Evolutionary conservation across 2,888 invertebrate genomes (phyloP), one percentile per base, ranked within the genome.

Genomic region (Eulithis testata): DNA sequence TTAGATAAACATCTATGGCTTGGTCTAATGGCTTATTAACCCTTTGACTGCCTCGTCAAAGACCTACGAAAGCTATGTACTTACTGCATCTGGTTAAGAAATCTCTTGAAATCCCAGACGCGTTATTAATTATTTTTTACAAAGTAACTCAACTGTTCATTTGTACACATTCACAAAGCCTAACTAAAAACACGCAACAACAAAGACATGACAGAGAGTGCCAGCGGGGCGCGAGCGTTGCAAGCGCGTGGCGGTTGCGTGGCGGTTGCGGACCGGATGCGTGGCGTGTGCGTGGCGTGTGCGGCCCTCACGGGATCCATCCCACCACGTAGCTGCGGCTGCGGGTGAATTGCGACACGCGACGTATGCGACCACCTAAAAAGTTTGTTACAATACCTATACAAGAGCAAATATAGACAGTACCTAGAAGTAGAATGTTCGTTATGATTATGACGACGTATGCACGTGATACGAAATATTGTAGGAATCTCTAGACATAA

Each of bases 261-360:
- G 63, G 21, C 49, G 61, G 37, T 56, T 27, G 63, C 58, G 53
- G 91, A 80, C 92, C 94, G 96, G 83, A 97, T 97, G 89, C 53
- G 57, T 58, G 65, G 59, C 65, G 67, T 54, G 60, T 57, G 69
- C 59, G 69, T 53, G 65, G 21, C 52, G 63, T 14, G 55, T 11
- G 63, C 59, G 54, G 40, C 14, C 52, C 59, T 88, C 85, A 91
- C 73, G 89, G 93, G 80, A 93, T 89, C 91, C 94, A 96, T 83
- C 97, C 97, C 89, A 96, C 96, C 85, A 96, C 95, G 91, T 96
- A 96, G 91, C 97, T 97, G 89, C 96, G 96, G 84, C 93, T 92
- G 85, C 93, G 93, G 76, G 95, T 95, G 93, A 96, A 95, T 90
- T 96, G 95, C 88, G 96, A 96, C 94, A 95, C 94, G 87, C 97